Evolutionary conservation across 2,797 vertebrate genomes (phyloP), one percentile per base, ranked within the genome.

Genomic region (Melanotaenia maccullochi): DNA sequence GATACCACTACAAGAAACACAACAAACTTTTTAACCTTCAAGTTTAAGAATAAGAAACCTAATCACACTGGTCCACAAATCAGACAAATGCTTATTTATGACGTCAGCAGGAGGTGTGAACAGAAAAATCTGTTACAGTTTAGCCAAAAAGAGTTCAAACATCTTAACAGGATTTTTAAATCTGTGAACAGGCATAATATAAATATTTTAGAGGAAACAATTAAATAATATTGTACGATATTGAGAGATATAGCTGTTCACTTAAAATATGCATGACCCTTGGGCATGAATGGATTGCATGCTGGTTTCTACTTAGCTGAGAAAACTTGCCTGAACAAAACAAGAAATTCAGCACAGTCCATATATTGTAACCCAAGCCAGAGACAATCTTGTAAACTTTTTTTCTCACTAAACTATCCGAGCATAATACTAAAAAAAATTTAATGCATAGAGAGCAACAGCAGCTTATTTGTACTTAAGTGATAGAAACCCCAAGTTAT

Each of bases 381-480:
- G 51, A 16, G 57, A 49, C 66, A 49, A 42, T 74, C 20, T 24
- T 60, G n/a, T 36, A 42, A 72, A 28, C 25, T 44, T 40, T 70
- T 36, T 75, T 69, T 42, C 36, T 64, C 42, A 67, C 55, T 32
- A 52, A 62, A 11, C n/a, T 32, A 42, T 76, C 80, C 69, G 71
- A 80, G 55, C 51, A 59, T 58, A 68, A 61, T 51, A 55, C 77
- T 80, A 33, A 40, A 55, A 44, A 38, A 76, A 61, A 68, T 62
- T 56, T 78, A 61, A 64, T 55, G 68, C 66, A 77, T 52, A 60
- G 60, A 32, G 18, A 62, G 51, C 30, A 13, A 35, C 12, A 4
- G 54, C 8, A 12, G 47, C 33, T 8, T 55, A 44, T 52, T 32
- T 54, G 12, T 49, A 52, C 60, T 33, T 5, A 4, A 71, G 24